Evolutionary conservation across 2,888 invertebrate genomes (phyloP), one percentile per base, ranked within the genome.

Genomic region (Creontiades dilutus): DNA sequence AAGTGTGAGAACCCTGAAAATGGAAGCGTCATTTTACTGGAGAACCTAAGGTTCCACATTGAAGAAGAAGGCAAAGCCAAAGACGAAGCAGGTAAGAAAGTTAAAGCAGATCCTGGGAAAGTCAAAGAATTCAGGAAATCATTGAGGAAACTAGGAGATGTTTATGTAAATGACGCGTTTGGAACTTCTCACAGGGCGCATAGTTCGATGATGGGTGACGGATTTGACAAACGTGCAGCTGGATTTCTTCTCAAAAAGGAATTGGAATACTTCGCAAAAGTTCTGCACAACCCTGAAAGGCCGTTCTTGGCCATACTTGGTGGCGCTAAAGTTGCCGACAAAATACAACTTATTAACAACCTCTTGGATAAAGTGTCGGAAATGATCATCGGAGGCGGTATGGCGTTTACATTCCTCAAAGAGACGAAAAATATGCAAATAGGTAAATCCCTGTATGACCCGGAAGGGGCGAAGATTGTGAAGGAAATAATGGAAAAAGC

Each of bases 321-420:
- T 91, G 99, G 99, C 91, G 99, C 99, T 68, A 99, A 99, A 94
- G 99, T 99, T 0, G 98, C 99, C 14, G 99, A 99, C 93, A 99
- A 99, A 94, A 99, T 99, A 92, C 97, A 97, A 92, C 94, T 99
- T 87, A 99, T 99, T 93, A 98, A 99, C 93, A 99, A 99, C 94
- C 94, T 99, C 92, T 94, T 99, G 92, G 99, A 99, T 93, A 99
- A 99, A 94, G 99, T 99, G 0, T 96, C 99, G 93, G 99, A 99
- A 94, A 99, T 99, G 99, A 99, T 99, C 92, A 99, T 99, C 93
- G 99, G 98, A 55, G 99, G 99, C 90, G 99, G 99, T 91, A 99
- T 99, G 99, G 98, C 99, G 0, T 99, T 97, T 93, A 99, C 99
- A 89, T 99, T 99, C 94, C 95, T 99, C 9, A 99, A 99, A 94